A percentile compares a stretch with the other conserved stretches of the same genome.
These are phyloP conservation scores for Ctenomys sociabilis DNA, from an alignment of 2,113 vertebrate species.

Conservation along the genomic window DNA sequence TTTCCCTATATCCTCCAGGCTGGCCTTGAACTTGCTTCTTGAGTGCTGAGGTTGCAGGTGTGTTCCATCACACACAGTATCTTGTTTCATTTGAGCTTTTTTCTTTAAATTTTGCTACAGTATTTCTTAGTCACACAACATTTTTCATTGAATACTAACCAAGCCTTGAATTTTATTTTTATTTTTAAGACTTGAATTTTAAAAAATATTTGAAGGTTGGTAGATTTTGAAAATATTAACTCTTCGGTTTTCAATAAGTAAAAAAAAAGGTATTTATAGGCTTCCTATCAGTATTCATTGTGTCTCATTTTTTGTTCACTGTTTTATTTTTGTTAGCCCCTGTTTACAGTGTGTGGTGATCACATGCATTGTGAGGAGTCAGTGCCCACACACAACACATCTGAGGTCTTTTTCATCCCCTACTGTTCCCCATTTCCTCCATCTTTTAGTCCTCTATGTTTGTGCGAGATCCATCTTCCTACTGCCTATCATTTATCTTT, in stretches of 20 bases:
- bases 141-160: slow-evolving; percentile 17
- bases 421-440: neutral
- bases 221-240: slow-evolving; percentile 17
- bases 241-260: neutral
- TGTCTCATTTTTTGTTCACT: neutral
- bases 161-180: no score
- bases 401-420: neutral
- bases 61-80: neutral
- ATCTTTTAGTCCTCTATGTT: neutral
- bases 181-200: no score
- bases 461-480: neutral
- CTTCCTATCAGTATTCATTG: neutral
- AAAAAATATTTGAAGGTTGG: neutral
- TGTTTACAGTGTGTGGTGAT: neutral
- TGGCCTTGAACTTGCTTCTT: neutral
- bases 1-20: no score
- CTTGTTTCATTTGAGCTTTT: neutral
- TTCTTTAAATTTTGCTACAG: neutral
- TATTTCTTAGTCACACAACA: neutral
- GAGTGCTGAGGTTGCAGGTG: neutral
- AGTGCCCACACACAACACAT: neutral
- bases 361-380: neutral
- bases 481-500: neutral
- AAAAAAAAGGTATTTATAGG: neutral
- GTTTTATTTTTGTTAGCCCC: neutral